These are phyloP conservation scores for Mnemiopsis leidyi DNA, from an alignment of 37 sponge, comb jelly and placozoan genomes.

Conservation along the genomic window DNA sequence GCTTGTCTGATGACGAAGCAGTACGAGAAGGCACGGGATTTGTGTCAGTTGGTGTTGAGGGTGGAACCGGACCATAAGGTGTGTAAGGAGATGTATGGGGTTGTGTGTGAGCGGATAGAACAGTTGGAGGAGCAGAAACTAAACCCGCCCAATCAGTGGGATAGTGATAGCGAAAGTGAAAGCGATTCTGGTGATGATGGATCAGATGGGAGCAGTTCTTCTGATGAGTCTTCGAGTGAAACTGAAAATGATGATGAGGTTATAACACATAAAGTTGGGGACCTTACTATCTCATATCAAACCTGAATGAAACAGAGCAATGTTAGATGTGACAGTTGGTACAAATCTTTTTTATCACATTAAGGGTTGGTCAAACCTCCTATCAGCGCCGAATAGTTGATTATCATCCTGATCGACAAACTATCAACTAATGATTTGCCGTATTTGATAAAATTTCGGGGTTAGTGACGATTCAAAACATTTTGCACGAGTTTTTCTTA, in stretches of 20 bases:
- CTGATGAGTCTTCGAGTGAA: not conserved
- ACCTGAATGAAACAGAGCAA: not conserved
- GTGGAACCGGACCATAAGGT: constrained; percentile 51
- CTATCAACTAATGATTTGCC: too few species aligned
- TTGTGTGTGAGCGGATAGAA: constrained; percentile 22
- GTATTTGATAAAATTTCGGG: not conserved
- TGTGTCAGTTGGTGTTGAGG: constrained; percentile 17
- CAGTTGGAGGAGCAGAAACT: constrained; percentile 39
- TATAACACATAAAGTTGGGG: constrained; percentile 49
- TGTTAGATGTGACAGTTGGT: not conserved
- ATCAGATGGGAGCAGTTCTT: not conserved
- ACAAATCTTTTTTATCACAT: not conserved
- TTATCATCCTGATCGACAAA: too few species aligned
- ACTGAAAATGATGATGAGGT: constrained; percentile 40
- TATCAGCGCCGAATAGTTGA: too few species aligned
- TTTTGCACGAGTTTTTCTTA: not conserved
- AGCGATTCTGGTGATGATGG: not conserved
- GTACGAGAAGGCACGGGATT: constrained; percentile 15
- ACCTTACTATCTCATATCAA: constrained; percentile 30
- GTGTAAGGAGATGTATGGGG: constrained; percentile 57
- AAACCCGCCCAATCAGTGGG: not conserved
- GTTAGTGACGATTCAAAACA: not conserved
- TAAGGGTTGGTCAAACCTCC: too few species aligned
- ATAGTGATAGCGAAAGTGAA: not conserved
- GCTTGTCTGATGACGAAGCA: constrained; percentile 63